phyloP scores from a whole-genome alignment of 1,140 invertebrate species.

The Drosophila orosa region DNA sequence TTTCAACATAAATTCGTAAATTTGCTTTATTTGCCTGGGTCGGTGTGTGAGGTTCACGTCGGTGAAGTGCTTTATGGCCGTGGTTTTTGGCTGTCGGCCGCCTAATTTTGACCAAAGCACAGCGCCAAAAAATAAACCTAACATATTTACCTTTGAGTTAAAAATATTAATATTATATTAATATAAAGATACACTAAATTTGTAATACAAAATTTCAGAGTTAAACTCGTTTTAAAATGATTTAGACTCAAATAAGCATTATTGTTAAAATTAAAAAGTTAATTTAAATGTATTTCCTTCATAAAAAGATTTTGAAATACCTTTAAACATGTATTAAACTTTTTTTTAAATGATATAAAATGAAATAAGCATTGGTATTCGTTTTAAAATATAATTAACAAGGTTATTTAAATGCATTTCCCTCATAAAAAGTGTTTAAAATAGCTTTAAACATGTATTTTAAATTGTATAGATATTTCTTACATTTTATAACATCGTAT shows the following conservation, averaged over 20 bases:
- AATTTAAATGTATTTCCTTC: too few species aligned
- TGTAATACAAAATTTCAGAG: too few species aligned
- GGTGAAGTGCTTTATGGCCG: slow-evolving; percentile 46
- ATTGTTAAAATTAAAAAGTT: too few species aligned
- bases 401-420: neutral
- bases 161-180: too few species aligned
- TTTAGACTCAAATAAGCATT: too few species aligned
- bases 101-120: slow-evolving; percentile 60
- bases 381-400: too few species aligned
- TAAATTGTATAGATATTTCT: neutral
- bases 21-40: slow-evolving; percentile 78
- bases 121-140: neutral
- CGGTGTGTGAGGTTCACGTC: slow-evolving; percentile 48
- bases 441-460: neutral
- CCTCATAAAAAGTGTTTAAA: neutral
- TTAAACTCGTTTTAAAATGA: too few species aligned
- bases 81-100: slow-evolving; percentile 34
- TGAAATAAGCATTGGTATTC: too few species aligned
- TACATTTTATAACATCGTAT: rapidly evolving
- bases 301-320: too few species aligned
- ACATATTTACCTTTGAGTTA: too few species aligned
- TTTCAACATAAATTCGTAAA: slow-evolving; percentile 84
- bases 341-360: neutral
- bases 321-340: neutral
- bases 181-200: too few species aligned